Conservation (phyloP, 2,113 vertebrate genomes). For the Plestiodon gilberti region DNA sequence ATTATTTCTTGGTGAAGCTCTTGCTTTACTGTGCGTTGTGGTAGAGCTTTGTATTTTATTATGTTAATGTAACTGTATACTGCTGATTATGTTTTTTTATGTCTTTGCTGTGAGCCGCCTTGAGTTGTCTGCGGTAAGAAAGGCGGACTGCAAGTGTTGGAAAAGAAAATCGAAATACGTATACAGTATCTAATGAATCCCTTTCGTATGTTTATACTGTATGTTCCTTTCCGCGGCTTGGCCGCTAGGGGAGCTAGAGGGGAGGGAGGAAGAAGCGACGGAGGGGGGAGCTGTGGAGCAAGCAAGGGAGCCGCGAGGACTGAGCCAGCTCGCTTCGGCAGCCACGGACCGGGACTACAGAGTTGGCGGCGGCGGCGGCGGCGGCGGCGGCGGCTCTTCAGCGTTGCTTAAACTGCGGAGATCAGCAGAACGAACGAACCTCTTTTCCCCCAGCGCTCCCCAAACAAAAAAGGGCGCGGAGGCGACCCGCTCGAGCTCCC, state of each 20-base stretch:
- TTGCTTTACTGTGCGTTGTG: too few relatives aligned
- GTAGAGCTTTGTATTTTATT: too few relatives aligned
- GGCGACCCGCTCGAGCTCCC: not conserved
- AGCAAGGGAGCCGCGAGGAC: slow-evolving; percentile 30
- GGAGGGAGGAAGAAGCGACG: not conserved
- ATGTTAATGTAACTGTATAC: too few relatives aligned
- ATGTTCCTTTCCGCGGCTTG: not conserved
- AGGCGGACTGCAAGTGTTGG: too few relatives aligned
- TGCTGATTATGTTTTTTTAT: too few relatives aligned
- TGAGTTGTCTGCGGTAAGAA: too few relatives aligned
- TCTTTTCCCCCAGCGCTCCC: not conserved
- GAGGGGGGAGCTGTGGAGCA: slow-evolving; percentile 45
- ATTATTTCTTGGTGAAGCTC: too few relatives aligned
- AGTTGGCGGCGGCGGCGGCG: slow-evolving; percentile 26
- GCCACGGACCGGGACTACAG: slow-evolving; percentile 19
- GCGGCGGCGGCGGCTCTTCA: slow-evolving; percentile 41
- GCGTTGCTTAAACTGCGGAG: slow-evolving; percentile 47
- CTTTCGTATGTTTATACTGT: too few relatives aligned
- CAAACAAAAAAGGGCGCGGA: not conserved
- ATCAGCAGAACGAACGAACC: slow-evolving; percentile 59
- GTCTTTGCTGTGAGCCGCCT: too few relatives aligned
- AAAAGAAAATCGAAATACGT: too few relatives aligned
- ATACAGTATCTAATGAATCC: too few relatives aligned
- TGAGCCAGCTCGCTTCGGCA: not conserved
- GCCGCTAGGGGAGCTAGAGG: not conserved